Evolutionary conservation across 2,113 vertebrate species (phyloP).

Genomic region (Climacteris rufus): DNA sequence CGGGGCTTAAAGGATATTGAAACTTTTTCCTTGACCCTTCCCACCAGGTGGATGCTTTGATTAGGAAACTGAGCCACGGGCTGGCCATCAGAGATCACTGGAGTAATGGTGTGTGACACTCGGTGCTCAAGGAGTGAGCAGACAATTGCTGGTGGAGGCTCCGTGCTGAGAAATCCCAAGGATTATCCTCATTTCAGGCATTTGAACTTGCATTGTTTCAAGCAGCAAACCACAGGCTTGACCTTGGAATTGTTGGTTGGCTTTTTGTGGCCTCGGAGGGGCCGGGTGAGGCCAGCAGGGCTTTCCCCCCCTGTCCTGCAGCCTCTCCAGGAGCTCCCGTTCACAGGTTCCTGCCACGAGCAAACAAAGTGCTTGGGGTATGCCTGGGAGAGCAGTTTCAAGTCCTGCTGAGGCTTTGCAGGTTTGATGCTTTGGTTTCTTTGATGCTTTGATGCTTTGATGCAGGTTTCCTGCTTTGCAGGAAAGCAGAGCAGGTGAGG

Average conservation of each 20-base stretch:
- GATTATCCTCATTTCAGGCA: background rate
- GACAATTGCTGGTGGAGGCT: background rate
- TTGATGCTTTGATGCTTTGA: too few species aligned
- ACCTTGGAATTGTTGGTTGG: background rate
- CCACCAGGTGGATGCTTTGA: background rate
- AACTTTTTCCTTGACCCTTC: background rate
- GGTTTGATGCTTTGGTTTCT: too few species aligned
- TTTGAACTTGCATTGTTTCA: background rate
- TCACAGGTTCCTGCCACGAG: background rate
- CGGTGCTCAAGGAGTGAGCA: background rate
- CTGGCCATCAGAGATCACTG: background rate
- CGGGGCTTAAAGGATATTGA: background rate
- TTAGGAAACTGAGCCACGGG: background rate
- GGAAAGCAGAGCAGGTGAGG: background rate
- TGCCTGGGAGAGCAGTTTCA: background rate
- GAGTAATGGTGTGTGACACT: background rate
- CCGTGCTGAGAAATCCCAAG: background rate
- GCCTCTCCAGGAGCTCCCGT: fast-evolving
- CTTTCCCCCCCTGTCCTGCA: background rate
- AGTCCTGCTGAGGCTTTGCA: background rate
- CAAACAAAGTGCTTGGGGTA: background rate
- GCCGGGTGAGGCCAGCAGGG: fast-evolving
- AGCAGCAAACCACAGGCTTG: background rate
- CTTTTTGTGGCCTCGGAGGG: background rate
- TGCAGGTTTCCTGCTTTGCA: too few species aligned